phyloP scores from a whole-genome alignment of 1,140 invertebrate species.

The Fopius arisanus region DNA sequence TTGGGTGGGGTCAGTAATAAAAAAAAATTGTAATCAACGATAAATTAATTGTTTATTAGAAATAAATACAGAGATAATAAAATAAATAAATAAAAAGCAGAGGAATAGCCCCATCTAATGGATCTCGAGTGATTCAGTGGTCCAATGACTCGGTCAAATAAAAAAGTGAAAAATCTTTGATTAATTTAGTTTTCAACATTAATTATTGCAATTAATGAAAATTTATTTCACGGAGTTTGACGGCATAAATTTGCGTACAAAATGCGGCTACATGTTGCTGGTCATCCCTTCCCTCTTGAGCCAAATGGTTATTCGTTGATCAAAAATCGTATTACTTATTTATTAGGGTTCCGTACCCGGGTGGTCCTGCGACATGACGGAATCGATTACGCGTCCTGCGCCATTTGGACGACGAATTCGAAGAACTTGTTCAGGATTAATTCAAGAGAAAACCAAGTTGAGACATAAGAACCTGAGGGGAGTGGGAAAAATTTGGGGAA shows the following conservation, averaged over 20 bases:
- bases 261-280: not conserved
- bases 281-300: not conserved
- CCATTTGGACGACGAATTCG: conserved; percentile 3
- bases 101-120: too few relatives aligned
- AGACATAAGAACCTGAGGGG: not conserved
- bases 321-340: conserved; percentile 58
- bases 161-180: too few relatives aligned
- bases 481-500: not conserved
- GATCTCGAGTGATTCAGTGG: too few relatives aligned
- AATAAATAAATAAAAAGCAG: too few relatives aligned
- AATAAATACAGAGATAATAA: too few relatives aligned
- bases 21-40: too few relatives aligned
- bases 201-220: not conserved
- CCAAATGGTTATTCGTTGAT: not conserved
- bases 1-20: too few relatives aligned
- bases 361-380: conserved; percentile 64
- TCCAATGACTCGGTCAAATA: too few relatives aligned
- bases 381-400: conserved; percentile 60
- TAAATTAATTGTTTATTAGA: too few relatives aligned
- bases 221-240: not conserved
- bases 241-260: not conserved
- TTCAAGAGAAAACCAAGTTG: not conserved
- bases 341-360: conserved; percentile 60
- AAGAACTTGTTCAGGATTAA: not conserved
- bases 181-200: not conserved